Conservation (phyloP, 2,797 vertebrate genomes). For the Notamacropus eugenii region DNA sequence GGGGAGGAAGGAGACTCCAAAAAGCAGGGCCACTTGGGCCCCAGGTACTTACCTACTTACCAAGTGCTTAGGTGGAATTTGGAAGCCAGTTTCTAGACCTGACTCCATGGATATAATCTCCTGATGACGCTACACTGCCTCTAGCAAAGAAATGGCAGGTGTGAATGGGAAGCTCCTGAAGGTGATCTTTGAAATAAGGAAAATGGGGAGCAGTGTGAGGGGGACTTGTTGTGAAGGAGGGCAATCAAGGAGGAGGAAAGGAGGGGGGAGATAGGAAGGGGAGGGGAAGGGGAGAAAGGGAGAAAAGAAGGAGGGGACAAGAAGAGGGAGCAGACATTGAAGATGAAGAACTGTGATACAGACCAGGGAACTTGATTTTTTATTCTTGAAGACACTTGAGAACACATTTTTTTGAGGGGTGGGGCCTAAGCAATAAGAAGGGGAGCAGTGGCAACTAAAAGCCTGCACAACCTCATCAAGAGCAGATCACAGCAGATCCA, state of each 20-base stretch:
- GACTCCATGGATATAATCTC: background rate
- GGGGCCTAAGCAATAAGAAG: background rate
- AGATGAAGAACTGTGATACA: background rate
- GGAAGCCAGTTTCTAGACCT: background rate
- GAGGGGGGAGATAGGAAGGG: too few species aligned
- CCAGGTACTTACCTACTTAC: background rate
- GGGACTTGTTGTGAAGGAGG: background rate
- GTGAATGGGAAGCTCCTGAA: background rate
- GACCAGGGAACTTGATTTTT: background rate
- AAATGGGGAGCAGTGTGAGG: background rate
- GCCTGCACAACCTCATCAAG: background rate
- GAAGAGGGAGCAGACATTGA: background rate
- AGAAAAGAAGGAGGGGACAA: background rate
- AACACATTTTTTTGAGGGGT: background rate
- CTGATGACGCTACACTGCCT: background rate
- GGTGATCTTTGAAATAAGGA: background rate
- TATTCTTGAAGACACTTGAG: background rate
- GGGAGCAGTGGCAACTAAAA: background rate
- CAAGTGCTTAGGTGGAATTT: background rate
- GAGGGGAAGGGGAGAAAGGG: background rate
- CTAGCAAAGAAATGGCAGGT: background rate
- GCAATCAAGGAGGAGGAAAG: background rate
- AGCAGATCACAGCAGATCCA: background rate
- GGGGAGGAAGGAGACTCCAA: background rate
- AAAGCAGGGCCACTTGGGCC: background rate